These are phyloP conservation scores for Philaenus spumarius DNA, from an alignment of 1,140 invertebrate genomes.

Conservation along the genomic window DNA sequence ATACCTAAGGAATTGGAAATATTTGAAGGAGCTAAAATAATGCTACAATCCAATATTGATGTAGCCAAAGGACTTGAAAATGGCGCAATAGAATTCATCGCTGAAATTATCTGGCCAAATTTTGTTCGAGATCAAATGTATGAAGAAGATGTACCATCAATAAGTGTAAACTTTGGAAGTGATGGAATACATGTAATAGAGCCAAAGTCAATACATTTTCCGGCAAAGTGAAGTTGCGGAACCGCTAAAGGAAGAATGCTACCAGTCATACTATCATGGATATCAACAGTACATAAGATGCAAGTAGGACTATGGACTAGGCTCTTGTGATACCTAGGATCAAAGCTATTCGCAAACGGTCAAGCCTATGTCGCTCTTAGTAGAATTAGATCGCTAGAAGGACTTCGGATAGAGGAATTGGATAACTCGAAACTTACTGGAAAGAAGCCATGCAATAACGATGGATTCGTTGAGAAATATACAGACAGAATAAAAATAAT, in stretches of 20 bases:
- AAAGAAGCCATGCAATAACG: background rate
- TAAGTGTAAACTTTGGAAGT: constrained; percentile 25
- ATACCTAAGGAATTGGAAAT: background rate
- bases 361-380: constrained; percentile 5
- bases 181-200: constrained; percentile 19
- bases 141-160: constrained; percentile 24
- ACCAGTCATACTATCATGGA: constrained; percentile 37
- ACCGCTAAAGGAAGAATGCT: constrained; percentile 35
- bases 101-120: background rate
- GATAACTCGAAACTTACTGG: background rate
- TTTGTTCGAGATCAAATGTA: constrained; percentile 30
- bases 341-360: background rate
- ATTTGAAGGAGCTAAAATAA: constrained; percentile 8
- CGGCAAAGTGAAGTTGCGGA: constrained; percentile 24
- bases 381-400: background rate
- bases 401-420: background rate
- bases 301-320: constrained; percentile 25
- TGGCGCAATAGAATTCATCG: background rate
- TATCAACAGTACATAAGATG: constrained; percentile 36
- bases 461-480: background rate
- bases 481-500: no score
- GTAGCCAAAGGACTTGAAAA: background rate
- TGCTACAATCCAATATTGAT: background rate
- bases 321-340: background rate
- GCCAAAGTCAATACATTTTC: constrained; percentile 22